Base-by-base conservation (phyloP, 2,113 vertebrate genomes). In the Coracopsis vasa region DNA sequence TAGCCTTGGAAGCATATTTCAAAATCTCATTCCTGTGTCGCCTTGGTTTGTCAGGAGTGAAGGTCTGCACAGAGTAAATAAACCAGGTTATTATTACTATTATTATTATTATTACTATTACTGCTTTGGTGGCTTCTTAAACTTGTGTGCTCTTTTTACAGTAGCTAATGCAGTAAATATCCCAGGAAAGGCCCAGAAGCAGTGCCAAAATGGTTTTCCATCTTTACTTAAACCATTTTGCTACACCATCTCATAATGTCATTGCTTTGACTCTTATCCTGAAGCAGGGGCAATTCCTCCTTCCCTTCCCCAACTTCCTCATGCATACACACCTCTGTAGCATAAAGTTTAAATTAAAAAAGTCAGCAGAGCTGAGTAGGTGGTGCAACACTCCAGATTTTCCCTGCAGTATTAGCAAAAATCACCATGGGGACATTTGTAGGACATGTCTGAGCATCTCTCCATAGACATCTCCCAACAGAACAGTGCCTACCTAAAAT, bases 21-120 rank as follows among this genome's bases (percentile, higher is more conserved):
- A 92, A 93, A 96, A 94, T 95, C 44, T 93, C 80, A 84, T 91
- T 96, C 69, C n/a, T 69, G 14, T 5, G 12, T 58, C 92, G 75
- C 86, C 80, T 92, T 81, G 69, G 35, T 71, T 94, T 96, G 66
- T 80, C 84, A 73, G 47, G 25, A 94, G 8, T 50, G 90, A 88
- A 94, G 84, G 74, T 85, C 66, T 1, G 0, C n/a, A 35, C 27
- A 42, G n/a, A 48, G 66, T 73, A 53, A 77, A 92, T 84, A 85
- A 95, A 94, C 3, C n/a, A 62, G 41, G 15, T 21, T 91, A 41
- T 77, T 80, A 69, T 86, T 94, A 41, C 31, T 62, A 39, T 53
- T 53, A 54, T 19, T 54, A 54, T 33, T 54, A 47, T 45, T 87
- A 87, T 64, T 83, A 54, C 44, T 74, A 35, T 70, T 90, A 73